Percentiles rank a stretch among this genome's conserved stretches.
These are phyloP conservation scores for Rhynchotus rufescens DNA, from an alignment of 2,797 vertebrate genomes.

Conservation along the genomic window DNA sequence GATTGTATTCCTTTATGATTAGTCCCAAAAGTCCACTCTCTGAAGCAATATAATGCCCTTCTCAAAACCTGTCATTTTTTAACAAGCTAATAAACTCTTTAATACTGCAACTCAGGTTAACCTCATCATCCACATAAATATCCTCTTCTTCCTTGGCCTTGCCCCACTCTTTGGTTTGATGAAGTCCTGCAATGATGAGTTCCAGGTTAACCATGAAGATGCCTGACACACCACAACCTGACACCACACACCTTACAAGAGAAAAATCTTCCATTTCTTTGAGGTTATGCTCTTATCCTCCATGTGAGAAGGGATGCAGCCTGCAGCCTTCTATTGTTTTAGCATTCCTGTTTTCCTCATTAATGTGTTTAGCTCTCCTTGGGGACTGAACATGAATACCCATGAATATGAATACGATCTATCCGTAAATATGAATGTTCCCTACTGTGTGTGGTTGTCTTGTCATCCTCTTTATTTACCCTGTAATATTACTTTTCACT, in stretches of 20 bases:
- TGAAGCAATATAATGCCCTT: neutral
- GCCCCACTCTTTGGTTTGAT: neutral
- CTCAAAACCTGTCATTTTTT: neutral
- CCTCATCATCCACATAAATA: neutral
- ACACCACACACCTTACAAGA: neutral
- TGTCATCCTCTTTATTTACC: neutral
- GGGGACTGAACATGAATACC: neutral
- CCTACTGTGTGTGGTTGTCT: neutral
- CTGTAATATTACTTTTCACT: neutral
- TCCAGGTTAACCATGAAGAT: neutral
- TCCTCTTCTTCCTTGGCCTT: neutral
- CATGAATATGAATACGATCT: neutral
- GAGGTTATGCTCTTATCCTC: neutral
- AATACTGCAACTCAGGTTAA: slow-evolving; percentile 12
- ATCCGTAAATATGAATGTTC: neutral
- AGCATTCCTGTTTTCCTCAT: neutral
- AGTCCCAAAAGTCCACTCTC: neutral
- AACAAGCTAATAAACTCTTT: neutral
- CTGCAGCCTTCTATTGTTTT: neutral
- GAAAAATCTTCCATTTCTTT: neutral
- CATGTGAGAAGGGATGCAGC: neutral
- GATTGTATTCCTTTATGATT: neutral
- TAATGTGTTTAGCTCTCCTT: neutral
- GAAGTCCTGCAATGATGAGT: neutral
- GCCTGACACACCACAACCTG: neutral